Evolutionary conservation across 2,888 invertebrate species (phyloP).

Genomic region (Drosophila pegasa): DNA sequence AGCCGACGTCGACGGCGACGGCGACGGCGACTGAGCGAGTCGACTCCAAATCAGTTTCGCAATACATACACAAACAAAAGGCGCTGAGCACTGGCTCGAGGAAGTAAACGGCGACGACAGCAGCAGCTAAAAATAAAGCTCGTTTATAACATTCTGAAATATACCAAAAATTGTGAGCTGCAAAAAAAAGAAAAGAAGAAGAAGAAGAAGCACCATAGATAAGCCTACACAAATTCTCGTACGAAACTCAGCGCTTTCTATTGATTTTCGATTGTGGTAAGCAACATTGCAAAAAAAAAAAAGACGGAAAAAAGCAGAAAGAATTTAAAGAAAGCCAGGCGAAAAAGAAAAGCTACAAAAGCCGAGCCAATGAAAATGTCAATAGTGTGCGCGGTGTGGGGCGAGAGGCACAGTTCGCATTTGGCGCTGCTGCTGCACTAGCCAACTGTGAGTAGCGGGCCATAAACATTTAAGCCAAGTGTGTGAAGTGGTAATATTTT

Average conservation of each 20-base stretch:
- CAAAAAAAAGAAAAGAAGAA: conserved; percentile 31
- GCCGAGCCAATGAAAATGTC: conserved; percentile 63
- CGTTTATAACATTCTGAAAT: conserved; percentile 19
- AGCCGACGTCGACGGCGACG: conserved; percentile 26
- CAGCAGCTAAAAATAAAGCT: conserved; percentile 36
- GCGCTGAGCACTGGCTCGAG: conserved; percentile 73
- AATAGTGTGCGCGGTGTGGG: conserved; percentile 42
- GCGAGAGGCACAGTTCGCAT: background rate
- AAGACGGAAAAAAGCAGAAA: conserved; percentile 12
- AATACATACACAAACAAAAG: conserved; percentile 84
- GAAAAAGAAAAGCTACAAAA: conserved; percentile 19
- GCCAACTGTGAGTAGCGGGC: conserved; percentile 5
- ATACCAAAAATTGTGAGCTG: conserved; percentile 46
- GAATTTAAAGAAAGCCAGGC: conserved; percentile 1
- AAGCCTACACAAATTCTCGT: conserved; percentile 22
- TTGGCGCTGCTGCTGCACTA: background rate
- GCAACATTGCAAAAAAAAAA: conserved; percentile 50
- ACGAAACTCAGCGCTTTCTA: conserved; percentile 49
- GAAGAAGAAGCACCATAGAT: conserved; percentile 3
- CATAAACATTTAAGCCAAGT: conserved; percentile 6
- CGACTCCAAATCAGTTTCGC: conserved; percentile 82
- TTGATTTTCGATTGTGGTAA: conserved; percentile 79
- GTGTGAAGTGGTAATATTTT: conserved; percentile 27
- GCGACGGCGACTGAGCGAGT: conserved; percentile 48
- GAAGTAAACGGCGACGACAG: conserved; percentile 67